These are phyloP conservation scores for Teleiodes luculella DNA, from an alignment of 2,888 invertebrate genomes.

Conservation along the genomic window DNA sequence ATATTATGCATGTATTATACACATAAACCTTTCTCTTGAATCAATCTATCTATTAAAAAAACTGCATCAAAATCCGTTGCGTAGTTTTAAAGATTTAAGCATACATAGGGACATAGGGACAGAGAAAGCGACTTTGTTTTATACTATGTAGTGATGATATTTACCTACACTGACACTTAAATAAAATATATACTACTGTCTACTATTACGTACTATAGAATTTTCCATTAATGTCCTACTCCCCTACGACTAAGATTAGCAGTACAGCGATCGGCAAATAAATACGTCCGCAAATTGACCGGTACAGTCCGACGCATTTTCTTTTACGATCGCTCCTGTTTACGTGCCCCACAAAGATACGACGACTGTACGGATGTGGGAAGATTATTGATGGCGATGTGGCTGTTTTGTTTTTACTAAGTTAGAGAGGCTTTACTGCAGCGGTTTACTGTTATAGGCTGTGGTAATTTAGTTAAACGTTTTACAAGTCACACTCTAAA, in stretches of 20 bases:
- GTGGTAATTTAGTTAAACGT: no score
- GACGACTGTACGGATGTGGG: constrained; percentile 46
- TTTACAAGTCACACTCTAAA: no score
- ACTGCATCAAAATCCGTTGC: no score
- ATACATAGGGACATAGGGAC: no score
- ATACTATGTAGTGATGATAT: not conserved
- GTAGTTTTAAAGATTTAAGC: no score
- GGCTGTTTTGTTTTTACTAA: not conserved
- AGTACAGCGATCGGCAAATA: constrained; percentile 49
- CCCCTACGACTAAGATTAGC: not conserved
- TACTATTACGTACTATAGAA: not conserved
- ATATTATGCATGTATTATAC: no score
- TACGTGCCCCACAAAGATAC: constrained; percentile 73
- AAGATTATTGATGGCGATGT: constrained; percentile 21
- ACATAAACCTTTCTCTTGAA: no score
- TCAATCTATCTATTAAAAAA: no score
- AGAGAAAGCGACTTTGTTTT: no score
- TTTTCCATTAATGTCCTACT: not conserved
- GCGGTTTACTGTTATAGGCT: no score
- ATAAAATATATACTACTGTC: no score
- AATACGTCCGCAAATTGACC: constrained; percentile 49
- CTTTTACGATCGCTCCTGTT: constrained; percentile 72
- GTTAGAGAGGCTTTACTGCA: not conserved
- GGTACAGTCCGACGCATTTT: constrained; percentile 67
- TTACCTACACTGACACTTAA: no score